Evolutionary conservation across 2,797 vertebrate genomes (phyloP).

Genomic region (Catostomus latipinnis): DNA sequence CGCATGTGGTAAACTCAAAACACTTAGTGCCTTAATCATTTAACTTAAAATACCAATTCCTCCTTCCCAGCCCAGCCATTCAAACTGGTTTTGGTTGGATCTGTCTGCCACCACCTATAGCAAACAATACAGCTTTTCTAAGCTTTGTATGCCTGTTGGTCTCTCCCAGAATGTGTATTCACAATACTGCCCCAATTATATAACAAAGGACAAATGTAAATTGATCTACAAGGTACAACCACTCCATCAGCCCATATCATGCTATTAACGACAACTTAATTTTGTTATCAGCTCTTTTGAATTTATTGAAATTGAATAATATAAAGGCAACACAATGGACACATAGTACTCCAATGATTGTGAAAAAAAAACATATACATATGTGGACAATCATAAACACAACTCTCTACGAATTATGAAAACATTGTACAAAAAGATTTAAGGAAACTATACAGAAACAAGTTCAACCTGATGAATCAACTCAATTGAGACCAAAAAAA

Average conservation of each 20-base stretch:
- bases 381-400: neutral
- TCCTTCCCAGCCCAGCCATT: neutral
- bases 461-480: neutral
- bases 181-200: neutral
- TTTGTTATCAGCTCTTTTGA: neutral
- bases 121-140: slow-evolving; percentile 49
- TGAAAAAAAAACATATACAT: neutral
- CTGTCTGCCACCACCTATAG: slow-evolving; percentile 35
- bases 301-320: neutral
- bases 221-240: slow-evolving; percentile 1
- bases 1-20: neutral
- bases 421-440: neutral
- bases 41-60: neutral
- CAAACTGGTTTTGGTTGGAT: slow-evolving; percentile 11
- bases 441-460: neutral
- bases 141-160: slow-evolving; percentile 37
- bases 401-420: neutral
- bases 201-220: slow-evolving; percentile 5
- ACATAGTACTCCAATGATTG: neutral
- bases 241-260: neutral
- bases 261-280: neutral
- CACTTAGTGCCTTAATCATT: neutral
- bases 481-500: neutral
- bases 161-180: slow-evolving; percentile 28
- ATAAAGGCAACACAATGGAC: slow-evolving; percentile 4